Conservation (phyloP, 2,113 vertebrate species). For the Ranitomeya imitator region DNA sequence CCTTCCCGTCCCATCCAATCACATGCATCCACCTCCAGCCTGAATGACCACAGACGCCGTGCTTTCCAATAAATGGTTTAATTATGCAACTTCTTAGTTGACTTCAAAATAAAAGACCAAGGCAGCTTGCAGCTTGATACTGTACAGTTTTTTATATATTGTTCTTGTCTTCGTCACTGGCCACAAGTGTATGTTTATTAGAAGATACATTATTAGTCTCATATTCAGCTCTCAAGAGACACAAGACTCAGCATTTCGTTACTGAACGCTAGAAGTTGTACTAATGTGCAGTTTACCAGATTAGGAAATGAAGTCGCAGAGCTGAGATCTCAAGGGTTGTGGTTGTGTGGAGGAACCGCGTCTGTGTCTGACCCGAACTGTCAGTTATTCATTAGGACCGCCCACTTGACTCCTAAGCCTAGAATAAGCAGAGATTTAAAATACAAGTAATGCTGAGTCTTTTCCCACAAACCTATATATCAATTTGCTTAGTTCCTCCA, state of each 20-base stretch:
- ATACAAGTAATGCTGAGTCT: no score
- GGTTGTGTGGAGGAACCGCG: neutral
- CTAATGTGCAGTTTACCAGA: neutral
- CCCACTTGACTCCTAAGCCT: no score
- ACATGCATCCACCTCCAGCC: neutral
- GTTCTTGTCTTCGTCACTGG: neutral
- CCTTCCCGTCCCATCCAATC: neutral
- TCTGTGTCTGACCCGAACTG: neutral
- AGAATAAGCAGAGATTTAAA: no score
- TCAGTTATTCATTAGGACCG: no score
- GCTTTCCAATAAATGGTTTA: neutral
- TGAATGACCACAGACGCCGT: neutral
- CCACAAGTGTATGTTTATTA: conserved; percentile 10
- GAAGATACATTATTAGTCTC: neutral
- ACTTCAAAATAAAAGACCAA: conserved; percentile 27
- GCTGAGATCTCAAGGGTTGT: neutral
- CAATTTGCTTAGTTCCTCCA: no score
- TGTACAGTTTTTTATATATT: conserved; percentile 14
- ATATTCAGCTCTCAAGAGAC: neutral
- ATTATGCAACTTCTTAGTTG: neutral
- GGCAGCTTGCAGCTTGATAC: conserved; percentile 5
- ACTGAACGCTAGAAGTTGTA: neutral
- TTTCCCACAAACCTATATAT: no score
- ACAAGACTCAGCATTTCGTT: neutral
- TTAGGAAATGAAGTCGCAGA: neutral